Base-by-base conservation (phyloP, 1,140 invertebrate species). In the Bursaphelenchus mucronatus region DNA sequence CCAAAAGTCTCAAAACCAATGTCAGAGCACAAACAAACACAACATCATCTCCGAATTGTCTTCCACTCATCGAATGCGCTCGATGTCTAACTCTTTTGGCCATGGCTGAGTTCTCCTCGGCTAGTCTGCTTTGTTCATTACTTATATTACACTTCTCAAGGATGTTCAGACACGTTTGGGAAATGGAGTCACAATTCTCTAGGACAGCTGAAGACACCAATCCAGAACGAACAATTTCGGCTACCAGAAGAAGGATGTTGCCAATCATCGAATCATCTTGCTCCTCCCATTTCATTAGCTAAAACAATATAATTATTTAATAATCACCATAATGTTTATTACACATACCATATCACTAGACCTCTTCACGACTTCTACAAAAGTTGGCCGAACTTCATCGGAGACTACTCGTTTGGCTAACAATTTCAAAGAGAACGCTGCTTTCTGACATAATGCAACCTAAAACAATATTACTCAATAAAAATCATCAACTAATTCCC, bases 251-350 rank as follows among this genome's bases (percentile, higher is more conserved):
- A 2, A 68, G 44, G 44, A 70, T 49, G 30, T 47, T 68, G 41
- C 66, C 66, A 45, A 68, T 45, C 66, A 68, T 69, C 17, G 50
- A 17, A 15, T 70, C 67, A 52, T 68, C 58, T 1, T 69, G 45
- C 15, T 40, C 17, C 8, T 8, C 15, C 67, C 67, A 68, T 10
- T 47, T 19, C 15, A 15, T 7, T 50, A 70, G 43, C 64, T 65
- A 15, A 46, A 65, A 66, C 17, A 40, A 7, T 15, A 44, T 59
- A 17, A 59, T 51, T n/a, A 13, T 11, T 8, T 7, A 61, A n/a
- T n/a, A n/a, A 55, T 11, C 8, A 13, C 4, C 15, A 46, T 11
- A 43, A 43, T 15, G 6, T 43, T 54, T 54, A 15, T 63, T n/a
- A 65, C n/a, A n/a, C n/a, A n/a, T n/a, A n/a, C 66, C 63, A 66